Evolutionary conservation across 2,113 vertebrate genomes (phyloP).

Genomic region (Plecturocebus donacophilus): DNA sequence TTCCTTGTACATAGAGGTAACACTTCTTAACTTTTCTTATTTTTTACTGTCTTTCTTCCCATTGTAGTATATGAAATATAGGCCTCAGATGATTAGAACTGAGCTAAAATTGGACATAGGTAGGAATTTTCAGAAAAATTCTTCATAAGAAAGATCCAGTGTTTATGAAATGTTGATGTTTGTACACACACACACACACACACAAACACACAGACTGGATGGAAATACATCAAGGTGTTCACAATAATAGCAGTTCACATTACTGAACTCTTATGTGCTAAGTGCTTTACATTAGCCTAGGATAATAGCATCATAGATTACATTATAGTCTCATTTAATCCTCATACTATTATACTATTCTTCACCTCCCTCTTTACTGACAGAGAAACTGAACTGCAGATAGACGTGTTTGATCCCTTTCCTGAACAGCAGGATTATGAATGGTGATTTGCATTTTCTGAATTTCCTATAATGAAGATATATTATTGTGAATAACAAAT

Average conservation of each 20-base stretch:
- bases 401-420: fast-evolving
- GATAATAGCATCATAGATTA: too few relatives aligned
- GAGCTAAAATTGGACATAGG: neutral
- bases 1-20: neutral
- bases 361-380: neutral
- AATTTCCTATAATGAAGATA: neutral
- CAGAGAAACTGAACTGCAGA: neutral
- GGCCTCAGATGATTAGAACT: neutral
- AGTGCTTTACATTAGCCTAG: neutral
- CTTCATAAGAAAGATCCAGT: neutral
- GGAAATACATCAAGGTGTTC: neutral
- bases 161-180: neutral
- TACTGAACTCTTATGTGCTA: fast-evolving
- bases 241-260: fast-evolving
- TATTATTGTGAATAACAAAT: neutral
- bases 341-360: fast-evolving
- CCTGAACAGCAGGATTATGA: neutral
- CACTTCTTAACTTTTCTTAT: neutral
- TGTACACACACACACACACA: neutral
- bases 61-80: too few relatives aligned
- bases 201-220: neutral
- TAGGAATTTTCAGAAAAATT: neutral
- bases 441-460: neutral
- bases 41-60: neutral
- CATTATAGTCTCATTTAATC: fast-evolving